Base-by-base conservation (phyloP, 2,888 invertebrate species). In the Furcula furcula region DNA sequence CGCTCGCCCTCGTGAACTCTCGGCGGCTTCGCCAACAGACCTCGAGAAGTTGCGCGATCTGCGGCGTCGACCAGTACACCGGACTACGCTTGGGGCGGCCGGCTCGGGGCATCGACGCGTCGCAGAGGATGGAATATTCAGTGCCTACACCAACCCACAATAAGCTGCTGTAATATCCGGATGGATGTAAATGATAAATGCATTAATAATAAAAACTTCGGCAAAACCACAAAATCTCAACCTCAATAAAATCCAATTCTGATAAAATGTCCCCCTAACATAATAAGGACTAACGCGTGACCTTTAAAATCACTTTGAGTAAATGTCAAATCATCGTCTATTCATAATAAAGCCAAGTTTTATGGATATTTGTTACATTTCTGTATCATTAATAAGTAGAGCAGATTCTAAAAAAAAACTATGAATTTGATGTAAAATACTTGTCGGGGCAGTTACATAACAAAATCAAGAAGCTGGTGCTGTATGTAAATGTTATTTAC, bases 231-330 rank as follows among this genome's bases (percentile, higher is more conserved):
- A 10, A 10, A 21, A 21, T 10, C 21, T 10, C 21, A 10, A 10
- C 9, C 9, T 10, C 7, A 19, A 9, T 20, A 20, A 1, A 3
- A 3, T 20, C 4, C 7, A 20, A 27, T 49, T 25, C 31, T 23
- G 22, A 27, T 31, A 36, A 45, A 33, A 40, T 31, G 18, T 42
- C 39, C 40, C 34, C 38, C 42, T 42, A 6, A 34, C n/a, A 7
- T 21, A 10, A 46, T 50, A 42, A 55, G 51, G 55, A 46, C 43
- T 18, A 19, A 34, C 14, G 18, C 31, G 31, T 21, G 41, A 55
- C 53, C 43, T 55, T 41, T 28, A 36, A 18, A 36, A 34, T 31
- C 31, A 22, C 10, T 7, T 25, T 7, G n/a, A 4, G 13, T 7
- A 28, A 18, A 18, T 28, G 18, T 28, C 18, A 28, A 18, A 11